Evolutionary conservation across 2,113 vertebrate genomes (phyloP).

Genomic region (Rhinogobius similis): DNA sequence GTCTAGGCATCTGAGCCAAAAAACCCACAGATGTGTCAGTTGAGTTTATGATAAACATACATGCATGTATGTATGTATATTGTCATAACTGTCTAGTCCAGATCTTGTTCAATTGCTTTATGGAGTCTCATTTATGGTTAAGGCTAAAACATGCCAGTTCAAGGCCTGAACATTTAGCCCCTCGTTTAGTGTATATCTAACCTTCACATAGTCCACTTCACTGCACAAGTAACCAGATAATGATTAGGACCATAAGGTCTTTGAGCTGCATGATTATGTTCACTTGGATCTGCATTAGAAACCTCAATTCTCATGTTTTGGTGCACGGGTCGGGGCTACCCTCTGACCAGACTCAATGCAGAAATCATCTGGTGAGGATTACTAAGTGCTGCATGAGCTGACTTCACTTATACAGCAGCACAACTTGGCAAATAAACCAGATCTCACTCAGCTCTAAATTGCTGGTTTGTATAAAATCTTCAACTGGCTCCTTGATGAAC

Average conservation of each 20-base stretch:
- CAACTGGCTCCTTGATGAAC: slow-evolving; percentile 6
- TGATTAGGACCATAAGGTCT: slow-evolving; percentile 67
- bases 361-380: slow-evolving; percentile 61
- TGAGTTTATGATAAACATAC: too few relatives aligned
- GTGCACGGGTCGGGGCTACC: slow-evolving; percentile 19
- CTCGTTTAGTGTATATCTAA: slow-evolving; percentile 26
- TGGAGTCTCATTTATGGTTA: too few relatives aligned
- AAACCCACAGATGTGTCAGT: too few relatives aligned
- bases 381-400: slow-evolving; percentile 9
- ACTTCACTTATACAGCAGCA: slow-evolving; percentile 11
- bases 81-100: too few relatives aligned
- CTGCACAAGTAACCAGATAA: slow-evolving; percentile 55
- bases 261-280: slow-evolving; percentile 49
- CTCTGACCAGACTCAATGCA: slow-evolving; percentile 47
- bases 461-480: slow-evolving; percentile 8
- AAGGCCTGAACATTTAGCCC: slow-evolving; percentile 14
- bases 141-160: slow-evolving; percentile 12
- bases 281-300: slow-evolving; percentile 33
- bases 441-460: neutral
- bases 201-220: slow-evolving; percentile 24
- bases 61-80: too few relatives aligned
- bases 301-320: slow-evolving; percentile 40
- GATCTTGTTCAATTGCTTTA: too few relatives aligned
- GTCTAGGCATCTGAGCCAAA: too few relatives aligned
- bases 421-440: slow-evolving; percentile 37